phyloP scores from a whole-genome alignment of 2,113 vertebrate species.

The Orycteropus afer region DNA sequence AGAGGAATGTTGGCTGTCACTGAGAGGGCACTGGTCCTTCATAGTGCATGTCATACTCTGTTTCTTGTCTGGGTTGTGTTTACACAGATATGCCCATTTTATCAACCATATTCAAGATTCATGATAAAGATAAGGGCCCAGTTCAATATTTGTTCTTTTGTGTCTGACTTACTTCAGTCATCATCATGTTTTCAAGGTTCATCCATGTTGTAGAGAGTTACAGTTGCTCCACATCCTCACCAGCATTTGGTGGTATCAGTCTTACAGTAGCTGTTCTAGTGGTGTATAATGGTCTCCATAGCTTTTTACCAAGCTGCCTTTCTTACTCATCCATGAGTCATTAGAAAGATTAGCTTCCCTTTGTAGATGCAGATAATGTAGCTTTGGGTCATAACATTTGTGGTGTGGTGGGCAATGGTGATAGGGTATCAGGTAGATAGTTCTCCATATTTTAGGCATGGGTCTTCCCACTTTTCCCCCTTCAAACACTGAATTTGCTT shows the following conservation, averaged over 20 bases:
- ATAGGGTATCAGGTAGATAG: not conserved
- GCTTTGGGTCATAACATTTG: not conserved
- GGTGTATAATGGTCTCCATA: not conserved
- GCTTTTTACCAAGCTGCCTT: not conserved
- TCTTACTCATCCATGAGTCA: not conserved
- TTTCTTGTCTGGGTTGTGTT: not conserved
- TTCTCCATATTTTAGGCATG: not conserved
- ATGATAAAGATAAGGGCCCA: too few species aligned
- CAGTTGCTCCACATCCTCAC: not conserved
- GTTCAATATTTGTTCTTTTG: too few species aligned
- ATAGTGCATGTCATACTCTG: not conserved
- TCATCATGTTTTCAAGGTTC: too few species aligned
- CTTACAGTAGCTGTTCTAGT: not conserved
- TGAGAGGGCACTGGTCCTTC: not conserved
- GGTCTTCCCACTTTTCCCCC: not conserved
- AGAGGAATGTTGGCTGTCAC: too few species aligned
- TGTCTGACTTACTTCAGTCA: too few species aligned
- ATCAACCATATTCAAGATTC: too few species aligned
- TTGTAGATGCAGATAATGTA: not conserved
- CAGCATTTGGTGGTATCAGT: not conserved
- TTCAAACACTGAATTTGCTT: not conserved
- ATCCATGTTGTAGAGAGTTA: too few species aligned
- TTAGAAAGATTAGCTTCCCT: not conserved
- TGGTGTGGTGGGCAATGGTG: accelerated
- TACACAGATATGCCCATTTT: too few species aligned